These are phyloP conservation scores for Falco berigora DNA, from an alignment of 2,797 vertebrate species.

Conservation along the genomic window DNA sequence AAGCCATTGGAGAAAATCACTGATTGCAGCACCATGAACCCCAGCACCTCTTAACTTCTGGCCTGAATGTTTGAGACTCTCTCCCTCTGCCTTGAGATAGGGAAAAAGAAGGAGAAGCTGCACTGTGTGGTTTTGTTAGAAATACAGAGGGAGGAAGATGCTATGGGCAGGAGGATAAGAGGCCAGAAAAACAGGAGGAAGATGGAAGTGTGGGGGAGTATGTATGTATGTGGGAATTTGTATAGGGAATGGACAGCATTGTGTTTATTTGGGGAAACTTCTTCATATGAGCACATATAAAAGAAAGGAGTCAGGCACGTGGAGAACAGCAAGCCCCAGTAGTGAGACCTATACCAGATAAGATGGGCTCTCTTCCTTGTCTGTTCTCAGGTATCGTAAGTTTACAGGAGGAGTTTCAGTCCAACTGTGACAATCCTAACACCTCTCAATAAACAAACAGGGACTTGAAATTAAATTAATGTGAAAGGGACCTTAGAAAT, in stretches of 20 bases:
- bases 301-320: neutral
- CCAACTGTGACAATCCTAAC: neutral
- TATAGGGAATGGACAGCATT: neutral
- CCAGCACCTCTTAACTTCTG: neutral
- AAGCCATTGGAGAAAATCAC: neutral
- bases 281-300: neutral
- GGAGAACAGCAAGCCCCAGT: neutral
- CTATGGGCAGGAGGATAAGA: neutral
- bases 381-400: neutral
- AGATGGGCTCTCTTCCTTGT: neutral
- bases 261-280: neutral
- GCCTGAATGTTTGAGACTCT: neutral
- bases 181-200: neutral
- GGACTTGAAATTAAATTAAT: neutral
- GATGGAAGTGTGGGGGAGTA: neutral
- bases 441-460: neutral
- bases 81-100: neutral
- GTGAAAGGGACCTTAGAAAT: neutral
- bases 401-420: neutral
- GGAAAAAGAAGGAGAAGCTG: neutral
- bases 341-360: neutral
- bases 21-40: neutral
- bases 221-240: neutral
- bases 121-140: neutral
- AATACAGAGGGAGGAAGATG: neutral